phyloP scores from a whole-genome alignment of 2,797 vertebrate genomes.

The Hydrolagus colliei region DNA sequence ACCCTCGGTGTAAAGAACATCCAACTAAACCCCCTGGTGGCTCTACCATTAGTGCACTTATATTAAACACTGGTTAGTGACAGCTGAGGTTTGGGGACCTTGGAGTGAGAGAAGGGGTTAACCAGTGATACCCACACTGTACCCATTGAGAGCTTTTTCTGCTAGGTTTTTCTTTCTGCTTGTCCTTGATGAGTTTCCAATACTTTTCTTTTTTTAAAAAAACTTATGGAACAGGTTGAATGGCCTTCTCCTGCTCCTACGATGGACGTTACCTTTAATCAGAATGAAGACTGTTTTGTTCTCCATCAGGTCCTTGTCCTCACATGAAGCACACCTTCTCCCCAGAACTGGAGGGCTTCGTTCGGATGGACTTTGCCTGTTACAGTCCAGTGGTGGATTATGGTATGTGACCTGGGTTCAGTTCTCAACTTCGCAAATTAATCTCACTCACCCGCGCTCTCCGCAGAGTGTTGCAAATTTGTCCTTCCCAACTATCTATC shows the following conservation, averaged over 20 bases:
- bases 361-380: slow-evolving; percentile 45
- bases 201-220: not conserved
- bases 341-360: slow-evolving; percentile 10
- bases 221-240: not conserved
- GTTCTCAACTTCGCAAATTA: no score
- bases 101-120: no score
- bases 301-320: slow-evolving; percentile 51
- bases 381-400: slow-evolving; percentile 46
- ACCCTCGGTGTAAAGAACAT: no score
- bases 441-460: no score
- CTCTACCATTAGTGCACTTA: no score
- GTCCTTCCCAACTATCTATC: no score
- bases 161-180: not conserved
- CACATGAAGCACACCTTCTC: slow-evolving; percentile 48
- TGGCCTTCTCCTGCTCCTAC: not conserved
- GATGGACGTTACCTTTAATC: no score
- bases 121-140: not conserved
- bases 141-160: not conserved
- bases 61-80: no score
- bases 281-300: not conserved
- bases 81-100: no score
- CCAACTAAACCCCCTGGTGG: no score
- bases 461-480: no score
- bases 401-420: slow-evolving; percentile 41
- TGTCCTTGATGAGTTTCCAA: not conserved